Evolutionary conservation across 2,888 invertebrate species (phyloP).

Genomic region (Chrysomela aeneicollis): DNA sequence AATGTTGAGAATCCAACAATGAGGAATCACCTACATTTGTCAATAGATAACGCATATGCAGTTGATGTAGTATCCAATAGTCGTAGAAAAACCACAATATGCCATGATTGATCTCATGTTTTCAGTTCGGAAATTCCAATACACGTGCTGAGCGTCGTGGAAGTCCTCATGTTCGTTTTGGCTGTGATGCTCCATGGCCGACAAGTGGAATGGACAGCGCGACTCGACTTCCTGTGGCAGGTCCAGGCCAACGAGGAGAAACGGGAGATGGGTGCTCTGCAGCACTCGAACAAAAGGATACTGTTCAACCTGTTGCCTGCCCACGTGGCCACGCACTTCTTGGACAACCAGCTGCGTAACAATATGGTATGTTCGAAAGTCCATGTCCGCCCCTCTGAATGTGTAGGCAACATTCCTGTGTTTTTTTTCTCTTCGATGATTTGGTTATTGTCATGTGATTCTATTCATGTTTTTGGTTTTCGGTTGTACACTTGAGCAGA

Average conservation of each 20-base stretch:
- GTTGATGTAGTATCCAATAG: too few relatives aligned
- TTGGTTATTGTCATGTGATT: constrained; percentile 11
- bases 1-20: too few relatives aligned
- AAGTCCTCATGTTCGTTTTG: constrained; percentile 82
- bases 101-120: constrained; percentile 24
- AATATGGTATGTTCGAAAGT: constrained; percentile 71
- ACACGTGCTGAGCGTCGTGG: constrained; percentile 79
- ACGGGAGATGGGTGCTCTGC: constrained; percentile 91
- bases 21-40: too few relatives aligned
- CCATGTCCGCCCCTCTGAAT: constrained; percentile 24
- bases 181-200: constrained; percentile 85
- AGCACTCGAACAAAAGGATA: constrained; percentile 87
- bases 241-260: constrained; percentile 90
- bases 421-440: constrained; percentile 28
- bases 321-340: constrained; percentile 91
- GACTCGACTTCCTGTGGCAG: constrained; percentile 84
- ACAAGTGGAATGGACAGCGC: constrained; percentile 90
- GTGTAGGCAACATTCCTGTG: constrained; percentile 51
- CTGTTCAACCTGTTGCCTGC: constrained; percentile 89
- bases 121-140: constrained; percentile 76
- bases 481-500: constrained; percentile 9
- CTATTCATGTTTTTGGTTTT: constrained; percentile 18
- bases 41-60: too few relatives aligned
- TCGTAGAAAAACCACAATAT: too few relatives aligned
- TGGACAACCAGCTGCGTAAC: constrained; percentile 87